Base-by-base conservation (phyloP, 2,113 vertebrate species). In the Apistogramma diplotaenia region DNA sequence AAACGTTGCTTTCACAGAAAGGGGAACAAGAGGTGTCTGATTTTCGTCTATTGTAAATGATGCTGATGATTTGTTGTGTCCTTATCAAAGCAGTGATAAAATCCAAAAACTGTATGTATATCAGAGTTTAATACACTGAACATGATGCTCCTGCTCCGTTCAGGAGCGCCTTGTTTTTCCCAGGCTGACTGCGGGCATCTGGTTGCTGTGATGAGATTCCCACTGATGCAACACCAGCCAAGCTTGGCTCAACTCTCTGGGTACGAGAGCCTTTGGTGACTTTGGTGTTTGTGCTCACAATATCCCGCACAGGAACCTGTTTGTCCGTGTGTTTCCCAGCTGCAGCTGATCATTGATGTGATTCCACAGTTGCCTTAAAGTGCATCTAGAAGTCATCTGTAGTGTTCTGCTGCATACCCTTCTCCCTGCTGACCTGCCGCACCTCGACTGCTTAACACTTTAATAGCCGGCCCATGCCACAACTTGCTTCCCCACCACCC, bases 211-310 rank as follows among this genome's bases (percentile, higher is more conserved):
- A 90, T 76, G 84, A 70, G 90, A 74, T 83, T 82, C 84, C 82
- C 81, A 90, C 86, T 94, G 93, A 94, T 93, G 94, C 93, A 94
- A 94, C 62, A 89, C 78, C 53, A 78, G 74, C 90, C 90, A 37
- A 79, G 80, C 78, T 82, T 76, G 13, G 58, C 81, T 81, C 87
- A 78, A 62, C 88, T 81, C 90, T 87, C 89, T 57, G 53, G 88
- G 78, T 62, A 73, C 46, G 8, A 19, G 31, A 67, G 27, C 33
- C 65, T 70, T 18, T 3, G 73, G 19, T 83, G 31, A 78, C 74
- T 86, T 82, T 43, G 10, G n/a, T 71, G 83, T 90, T 89, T 85
- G 72, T 31, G 57, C 54, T 79, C 74, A 60, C 2, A 1, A 31
- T 79, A 15, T 35, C 15, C 6, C 33, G 12, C 25, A 35, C 46